Conservation (phyloP, 2,797 vertebrate species). For the Enteromius afrohamiltoni region DNA sequence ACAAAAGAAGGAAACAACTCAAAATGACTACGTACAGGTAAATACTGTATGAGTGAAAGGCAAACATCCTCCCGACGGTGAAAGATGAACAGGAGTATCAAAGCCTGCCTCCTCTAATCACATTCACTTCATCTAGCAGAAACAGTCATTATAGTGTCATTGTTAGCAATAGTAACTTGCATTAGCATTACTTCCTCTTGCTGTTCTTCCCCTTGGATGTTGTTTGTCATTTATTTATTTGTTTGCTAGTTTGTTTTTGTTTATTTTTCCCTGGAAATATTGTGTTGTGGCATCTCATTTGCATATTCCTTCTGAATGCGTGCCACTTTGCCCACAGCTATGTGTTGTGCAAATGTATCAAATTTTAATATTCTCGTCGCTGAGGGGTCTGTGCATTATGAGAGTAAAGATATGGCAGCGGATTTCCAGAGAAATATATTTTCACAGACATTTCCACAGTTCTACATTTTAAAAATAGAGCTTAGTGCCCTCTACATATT, state of each 20-base stretch:
- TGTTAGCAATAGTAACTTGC: background rate
- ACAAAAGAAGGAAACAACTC: conserved; percentile 9
- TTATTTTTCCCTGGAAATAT: conserved; percentile 12
- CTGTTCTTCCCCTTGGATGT: conserved; percentile 12
- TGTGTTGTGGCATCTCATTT: conserved; percentile 27
- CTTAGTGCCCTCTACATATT: conserved; percentile 8
- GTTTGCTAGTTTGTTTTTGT: conserved; percentile 18
- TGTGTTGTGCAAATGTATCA: conserved; percentile 39
- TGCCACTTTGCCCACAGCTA: conserved; percentile 37
- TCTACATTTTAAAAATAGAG: conserved; percentile 10
- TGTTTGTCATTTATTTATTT: conserved; percentile 34
- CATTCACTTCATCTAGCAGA: conserved; percentile 9
- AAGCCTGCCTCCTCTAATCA: conserved; percentile 11
- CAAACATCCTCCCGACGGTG: background rate
- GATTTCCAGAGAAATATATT: conserved; percentile 16
- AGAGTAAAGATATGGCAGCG: background rate
- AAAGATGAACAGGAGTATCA: background rate
- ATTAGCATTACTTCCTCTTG: conserved; percentile 16
- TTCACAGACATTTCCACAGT: conserved; percentile 22
- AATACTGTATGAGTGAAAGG: background rate
- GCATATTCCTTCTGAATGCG: conserved; percentile 20
- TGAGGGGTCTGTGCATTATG: conserved; percentile 12
- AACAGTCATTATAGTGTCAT: background rate
- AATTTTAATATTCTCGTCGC: conserved; percentile 31
- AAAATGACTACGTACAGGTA: background rate